phyloP scores from a whole-genome alignment of 2,113 vertebrate genomes.

The Martes martes region DNA sequence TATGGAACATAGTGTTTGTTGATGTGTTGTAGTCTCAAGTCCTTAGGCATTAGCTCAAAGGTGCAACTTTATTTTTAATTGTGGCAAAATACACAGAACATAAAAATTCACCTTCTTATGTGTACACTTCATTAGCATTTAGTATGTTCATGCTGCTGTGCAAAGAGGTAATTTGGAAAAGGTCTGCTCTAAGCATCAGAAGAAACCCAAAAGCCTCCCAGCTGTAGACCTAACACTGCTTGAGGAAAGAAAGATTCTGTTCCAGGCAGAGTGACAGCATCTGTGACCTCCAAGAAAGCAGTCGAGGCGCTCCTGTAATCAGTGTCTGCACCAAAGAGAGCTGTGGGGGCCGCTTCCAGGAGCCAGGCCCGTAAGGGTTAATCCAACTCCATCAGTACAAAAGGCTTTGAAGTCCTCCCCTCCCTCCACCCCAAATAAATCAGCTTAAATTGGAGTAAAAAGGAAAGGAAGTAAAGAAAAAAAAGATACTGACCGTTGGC shows the following conservation, averaged over 20 bases:
- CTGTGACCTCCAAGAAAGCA: neutral
- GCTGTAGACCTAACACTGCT: neutral
- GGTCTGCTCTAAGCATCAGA: neutral
- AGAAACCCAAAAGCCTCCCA: neutral
- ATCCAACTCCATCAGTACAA: neutral
- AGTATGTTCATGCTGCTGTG: neutral
- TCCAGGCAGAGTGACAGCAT: neutral
- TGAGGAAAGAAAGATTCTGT: neutral
- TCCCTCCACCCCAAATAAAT: neutral
- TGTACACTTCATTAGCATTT: neutral
- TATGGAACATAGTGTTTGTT: neutral
- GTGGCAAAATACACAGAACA: neutral
- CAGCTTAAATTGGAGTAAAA: neutral
- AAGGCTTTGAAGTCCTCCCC: neutral
- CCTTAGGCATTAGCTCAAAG: neutral
- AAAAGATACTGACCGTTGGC: neutral
- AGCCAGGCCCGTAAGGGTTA: neutral
- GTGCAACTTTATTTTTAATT: neutral
- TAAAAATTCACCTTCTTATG: neutral
- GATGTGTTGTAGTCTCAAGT: neutral
- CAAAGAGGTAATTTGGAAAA: neutral
- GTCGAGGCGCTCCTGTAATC: neutral
- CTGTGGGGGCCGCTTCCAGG: neutral
- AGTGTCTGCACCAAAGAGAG: neutral
- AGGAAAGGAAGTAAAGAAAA: neutral